Conservation (phyloP, 2,888 invertebrate species). For the Argyresthia goedartella region DNA sequence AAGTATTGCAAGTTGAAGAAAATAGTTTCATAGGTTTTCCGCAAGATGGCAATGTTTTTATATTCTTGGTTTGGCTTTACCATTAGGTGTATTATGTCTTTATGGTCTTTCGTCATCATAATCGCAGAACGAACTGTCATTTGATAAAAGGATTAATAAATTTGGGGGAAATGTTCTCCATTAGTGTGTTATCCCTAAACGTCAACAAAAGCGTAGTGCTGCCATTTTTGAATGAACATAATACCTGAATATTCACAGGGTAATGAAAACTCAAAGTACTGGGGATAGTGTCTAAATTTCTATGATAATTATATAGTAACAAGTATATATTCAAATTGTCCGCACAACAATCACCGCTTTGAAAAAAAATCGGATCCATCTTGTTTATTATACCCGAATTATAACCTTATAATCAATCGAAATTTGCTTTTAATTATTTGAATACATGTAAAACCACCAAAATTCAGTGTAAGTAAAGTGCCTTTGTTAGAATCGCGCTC, state of each 20-base stretch:
- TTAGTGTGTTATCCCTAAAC: too few relatives aligned
- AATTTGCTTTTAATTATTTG: not conserved
- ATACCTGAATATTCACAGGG: not conserved
- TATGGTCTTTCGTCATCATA: too few relatives aligned
- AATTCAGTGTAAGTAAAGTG: not conserved
- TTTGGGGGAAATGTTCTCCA: too few relatives aligned
- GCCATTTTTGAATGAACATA: not conserved
- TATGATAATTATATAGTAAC: not conserved
- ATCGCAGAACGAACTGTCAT: too few relatives aligned
- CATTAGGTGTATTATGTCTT: too few relatives aligned
- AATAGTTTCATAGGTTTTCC: too few relatives aligned
- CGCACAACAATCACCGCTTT: not conserved
- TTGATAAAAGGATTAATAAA: too few relatives aligned
- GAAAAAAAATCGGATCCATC: slow-evolving; percentile 3
- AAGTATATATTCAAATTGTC: not conserved
- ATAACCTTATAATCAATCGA: not conserved
- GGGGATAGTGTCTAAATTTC: not conserved
- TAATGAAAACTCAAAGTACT: not conserved
- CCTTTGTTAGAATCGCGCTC: not conserved
- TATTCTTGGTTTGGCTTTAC: too few relatives aligned
- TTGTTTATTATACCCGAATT: not conserved
- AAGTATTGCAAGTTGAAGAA: too few relatives aligned
- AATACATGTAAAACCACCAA: not conserved
- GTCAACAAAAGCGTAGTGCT: too few relatives aligned
- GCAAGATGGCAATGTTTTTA: too few relatives aligned